Base-by-base conservation (phyloP, 2,113 vertebrate genomes). In the Brachyhypopomus gauderio region DNA sequence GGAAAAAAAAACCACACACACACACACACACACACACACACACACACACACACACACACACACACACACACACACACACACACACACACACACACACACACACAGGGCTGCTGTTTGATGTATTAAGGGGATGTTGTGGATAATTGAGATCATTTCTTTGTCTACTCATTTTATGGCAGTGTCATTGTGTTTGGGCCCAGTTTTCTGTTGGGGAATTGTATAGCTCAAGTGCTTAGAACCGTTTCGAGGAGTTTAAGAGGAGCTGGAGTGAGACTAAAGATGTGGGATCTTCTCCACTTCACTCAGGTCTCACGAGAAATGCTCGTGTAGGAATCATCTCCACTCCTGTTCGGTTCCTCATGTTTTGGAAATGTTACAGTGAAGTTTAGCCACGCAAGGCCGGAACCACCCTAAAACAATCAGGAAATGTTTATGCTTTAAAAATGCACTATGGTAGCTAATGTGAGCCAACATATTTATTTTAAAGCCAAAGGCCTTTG, bases 81-180 rank as follows among this genome's bases (percentile, higher is more conserved):
- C n/a, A n/a, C n/a, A n/a, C n/a, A n/a, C n/a, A n/a, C n/a, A n/a
- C n/a, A n/a, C n/a, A 55, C 30, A 22, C n/a, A 41, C 52, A 59
- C 27, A 23, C 7, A 59, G 72, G 71, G 30, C 71, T 34, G 5
- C 8, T 67, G 19, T 56, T 73, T 16, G 0, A 75, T 23, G 12
- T 58, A 73, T 73, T 22, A 75, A 59, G 59, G 56, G 11, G 19
- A 59, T 36, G 19, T 59, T 59, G 34, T 58, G 52, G 34, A 52
- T 4, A 64, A 23, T 38, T 64, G 59, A 77, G 71, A 77, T 60
- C 30, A 79, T 23, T 48, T 62, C 38, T 78, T 79, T 71, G 17
- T 22, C 30, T 36, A 4, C 14, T 23, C 1, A 70, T 20, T 8
- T 77, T 34, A 76, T 67, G 56, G 14, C 23, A 5, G 22, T 30